These are phyloP conservation scores for Gorsachius goisagi DNA, from an alignment of 2,113 vertebrate species.

Conservation along the genomic window DNA sequence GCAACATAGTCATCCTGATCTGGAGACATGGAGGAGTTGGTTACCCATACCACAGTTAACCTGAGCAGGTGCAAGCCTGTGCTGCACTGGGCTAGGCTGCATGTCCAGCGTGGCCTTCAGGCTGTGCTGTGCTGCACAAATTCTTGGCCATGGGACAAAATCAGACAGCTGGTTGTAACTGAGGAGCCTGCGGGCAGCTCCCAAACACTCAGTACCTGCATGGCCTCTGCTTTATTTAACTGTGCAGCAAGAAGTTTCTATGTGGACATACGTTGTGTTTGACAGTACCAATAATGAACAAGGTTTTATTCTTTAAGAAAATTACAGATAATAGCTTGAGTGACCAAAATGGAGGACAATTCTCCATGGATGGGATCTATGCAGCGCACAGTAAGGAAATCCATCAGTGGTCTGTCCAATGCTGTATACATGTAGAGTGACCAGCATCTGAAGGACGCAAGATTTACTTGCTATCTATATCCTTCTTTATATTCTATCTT, in stretches of 20 bases:
- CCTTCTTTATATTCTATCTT: neutral
- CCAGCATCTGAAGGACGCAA: neutral
- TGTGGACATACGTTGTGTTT: neutral
- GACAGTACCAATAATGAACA: neutral
- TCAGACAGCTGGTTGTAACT: neutral
- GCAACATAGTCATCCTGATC: neutral
- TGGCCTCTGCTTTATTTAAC: neutral
- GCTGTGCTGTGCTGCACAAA: neutral
- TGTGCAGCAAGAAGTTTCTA: neutral
- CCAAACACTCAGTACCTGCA: neutral
- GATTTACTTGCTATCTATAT: neutral
- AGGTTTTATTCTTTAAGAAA: neutral
- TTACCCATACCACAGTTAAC: neutral
- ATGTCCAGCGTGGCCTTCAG: neutral
- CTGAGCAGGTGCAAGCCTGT: neutral
- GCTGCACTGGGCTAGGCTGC: neutral
- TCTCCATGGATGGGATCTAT: neutral
- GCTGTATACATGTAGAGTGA: neutral
- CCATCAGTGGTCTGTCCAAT: neutral
- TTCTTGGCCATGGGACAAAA: neutral
- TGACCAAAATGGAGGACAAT: neutral
- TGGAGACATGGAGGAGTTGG: rapidly evolving
- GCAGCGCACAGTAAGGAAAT: neutral
- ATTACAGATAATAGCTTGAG: neutral
- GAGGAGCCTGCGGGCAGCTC: neutral